Conservation (phyloP, 1,140 invertebrate genomes). For the Monomorium pharaonis region DNA sequence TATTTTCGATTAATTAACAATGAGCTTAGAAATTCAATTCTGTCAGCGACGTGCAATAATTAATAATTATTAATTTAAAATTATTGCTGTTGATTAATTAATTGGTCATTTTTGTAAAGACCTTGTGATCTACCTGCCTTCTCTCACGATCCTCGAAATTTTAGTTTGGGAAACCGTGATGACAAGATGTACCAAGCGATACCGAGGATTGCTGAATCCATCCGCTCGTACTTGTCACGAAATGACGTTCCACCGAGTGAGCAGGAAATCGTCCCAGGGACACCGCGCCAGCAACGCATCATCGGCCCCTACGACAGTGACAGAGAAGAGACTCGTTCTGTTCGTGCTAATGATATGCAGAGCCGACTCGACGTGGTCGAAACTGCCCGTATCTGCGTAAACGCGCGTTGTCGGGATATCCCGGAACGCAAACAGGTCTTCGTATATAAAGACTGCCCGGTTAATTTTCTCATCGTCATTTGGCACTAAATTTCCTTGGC, state of each 20-base stretch:
- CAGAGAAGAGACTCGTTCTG: neutral
- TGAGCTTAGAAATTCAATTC: neutral
- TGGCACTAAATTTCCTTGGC: conserved; percentile 3
- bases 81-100: neutral
- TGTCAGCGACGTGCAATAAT: neutral
- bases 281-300: neutral
- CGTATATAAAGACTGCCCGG: conserved; percentile 66
- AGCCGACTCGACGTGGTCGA: conserved; percentile 11
- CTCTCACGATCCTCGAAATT: neutral
- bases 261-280: conserved; percentile 2
- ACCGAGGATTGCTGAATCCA: neutral
- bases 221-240: neutral
- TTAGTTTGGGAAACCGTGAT: neutral
- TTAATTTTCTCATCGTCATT: conserved; percentile 60
- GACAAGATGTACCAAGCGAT: neutral
- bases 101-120: neutral
- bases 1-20: neutral
- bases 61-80: neutral
- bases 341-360: conserved; percentile 23
- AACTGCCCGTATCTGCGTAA: conserved; percentile 34
- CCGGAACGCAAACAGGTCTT: conserved; percentile 22
- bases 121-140: neutral
- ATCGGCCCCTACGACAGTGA: neutral
- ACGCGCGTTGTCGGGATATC: conserved; percentile 52
- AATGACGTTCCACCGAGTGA: neutral